Percentiles rank a stretch among this genome's conserved stretches.
phyloP scores from a whole-genome alignment of 1,140 invertebrate genomes.

The Zaprionus nigranus region DNA sequence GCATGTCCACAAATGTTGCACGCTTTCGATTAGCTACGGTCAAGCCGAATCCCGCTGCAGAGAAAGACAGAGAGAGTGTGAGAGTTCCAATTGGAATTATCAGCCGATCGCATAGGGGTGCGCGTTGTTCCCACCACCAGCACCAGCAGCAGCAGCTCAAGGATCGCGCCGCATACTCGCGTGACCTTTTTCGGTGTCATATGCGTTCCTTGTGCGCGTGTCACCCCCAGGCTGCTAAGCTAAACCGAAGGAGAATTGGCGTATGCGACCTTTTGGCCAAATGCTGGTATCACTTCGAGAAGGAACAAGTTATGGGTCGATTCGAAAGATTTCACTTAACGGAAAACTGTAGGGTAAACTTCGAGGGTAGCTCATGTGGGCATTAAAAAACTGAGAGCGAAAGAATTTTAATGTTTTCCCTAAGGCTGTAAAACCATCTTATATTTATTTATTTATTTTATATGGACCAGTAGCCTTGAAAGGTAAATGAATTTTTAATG shows the following conservation, averaged over 20 bases:
- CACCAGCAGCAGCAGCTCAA: constrained; percentile 5
- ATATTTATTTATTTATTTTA: too few species aligned
- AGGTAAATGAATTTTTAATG: too few species aligned
- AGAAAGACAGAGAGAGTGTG: neutral
- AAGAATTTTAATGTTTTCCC: neutral
- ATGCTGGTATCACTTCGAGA: constrained; percentile 66
- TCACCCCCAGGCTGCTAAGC: constrained; percentile 43
- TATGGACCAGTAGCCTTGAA: too few species aligned
- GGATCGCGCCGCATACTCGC: constrained; percentile 53
- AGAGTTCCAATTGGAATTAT: constrained; percentile 55
- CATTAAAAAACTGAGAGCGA: neutral
- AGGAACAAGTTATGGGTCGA: constrained; percentile 40
- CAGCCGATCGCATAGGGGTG: constrained; percentile 55
- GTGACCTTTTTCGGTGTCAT: constrained; percentile 32
- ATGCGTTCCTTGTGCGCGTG: constrained; percentile 58
- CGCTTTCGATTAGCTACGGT: constrained; percentile 33
- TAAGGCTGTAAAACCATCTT: too few species aligned
- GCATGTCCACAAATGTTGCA: constrained; percentile 65
- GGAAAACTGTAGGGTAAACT: neutral
- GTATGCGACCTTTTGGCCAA: constrained; percentile 70
- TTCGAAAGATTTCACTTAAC: constrained; percentile 54
- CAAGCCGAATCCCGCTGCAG: constrained; percentile 32
- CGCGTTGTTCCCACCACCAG: constrained; percentile 46
- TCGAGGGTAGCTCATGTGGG: neutral
- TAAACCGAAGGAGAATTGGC: constrained; percentile 39